Conservation (phyloP, 2,113 vertebrate genomes). For the Hemichromis elongatus region DNA sequence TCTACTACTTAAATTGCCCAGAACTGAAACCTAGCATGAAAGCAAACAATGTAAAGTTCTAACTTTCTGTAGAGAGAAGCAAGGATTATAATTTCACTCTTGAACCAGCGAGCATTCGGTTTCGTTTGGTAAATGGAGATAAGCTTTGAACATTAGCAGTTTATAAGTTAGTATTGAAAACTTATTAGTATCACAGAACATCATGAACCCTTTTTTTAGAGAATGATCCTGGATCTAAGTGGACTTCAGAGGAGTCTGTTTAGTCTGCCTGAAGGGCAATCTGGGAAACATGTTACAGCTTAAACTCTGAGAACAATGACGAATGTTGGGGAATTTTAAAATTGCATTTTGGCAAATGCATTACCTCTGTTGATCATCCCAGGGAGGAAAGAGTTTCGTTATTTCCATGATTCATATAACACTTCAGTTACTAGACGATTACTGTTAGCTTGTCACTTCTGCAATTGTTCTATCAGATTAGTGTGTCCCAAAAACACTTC, state of each 20-base stretch:
- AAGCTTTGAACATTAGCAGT: background rate
- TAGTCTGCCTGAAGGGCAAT: too few species aligned
- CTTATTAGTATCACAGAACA: too few species aligned
- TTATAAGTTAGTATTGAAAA: too few species aligned
- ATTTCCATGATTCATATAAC: too few species aligned
- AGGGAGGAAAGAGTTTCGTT: too few species aligned
- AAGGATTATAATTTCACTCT: background rate
- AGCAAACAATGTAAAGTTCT: background rate
- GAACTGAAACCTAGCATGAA: background rate
- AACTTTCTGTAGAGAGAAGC: background rate
- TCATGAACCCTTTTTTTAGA: too few species aligned
- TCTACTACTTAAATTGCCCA: background rate
- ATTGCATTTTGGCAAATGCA: background rate
- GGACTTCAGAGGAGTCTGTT: too few species aligned
- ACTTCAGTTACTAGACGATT: too few species aligned
- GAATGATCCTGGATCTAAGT: too few species aligned
- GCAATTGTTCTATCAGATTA: too few species aligned
- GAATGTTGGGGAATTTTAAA: background rate
- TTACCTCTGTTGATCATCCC: background rate
- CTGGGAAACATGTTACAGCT: background rate
- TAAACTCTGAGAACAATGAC: background rate
- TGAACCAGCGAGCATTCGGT: background rate
- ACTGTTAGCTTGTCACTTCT: too few species aligned
- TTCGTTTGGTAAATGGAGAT: background rate
- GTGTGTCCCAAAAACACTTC: too few species aligned